Evolutionary conservation across 2,888 invertebrate genomes (phyloP).

Genomic region (Barypeithes pellucidus): DNA sequence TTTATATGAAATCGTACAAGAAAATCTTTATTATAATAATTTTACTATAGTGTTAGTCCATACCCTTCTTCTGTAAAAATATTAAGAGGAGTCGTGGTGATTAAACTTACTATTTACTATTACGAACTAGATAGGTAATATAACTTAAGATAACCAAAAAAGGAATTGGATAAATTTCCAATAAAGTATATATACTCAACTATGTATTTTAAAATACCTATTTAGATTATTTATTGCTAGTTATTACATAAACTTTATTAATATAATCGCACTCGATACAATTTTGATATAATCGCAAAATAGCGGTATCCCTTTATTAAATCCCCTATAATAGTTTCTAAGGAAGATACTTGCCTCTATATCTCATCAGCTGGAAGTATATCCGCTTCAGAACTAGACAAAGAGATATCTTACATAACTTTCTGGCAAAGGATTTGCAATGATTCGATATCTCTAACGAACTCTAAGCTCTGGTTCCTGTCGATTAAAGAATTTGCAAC

Average conservation of each 20-base stretch:
- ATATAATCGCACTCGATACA: background rate
- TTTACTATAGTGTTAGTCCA: too few relatives aligned
- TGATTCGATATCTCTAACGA: constrained; percentile 47
- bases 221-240: too few relatives aligned
- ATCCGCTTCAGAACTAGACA: constrained; percentile 38
- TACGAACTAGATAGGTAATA: too few relatives aligned
- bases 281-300: background rate
- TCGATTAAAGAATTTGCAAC: constrained; percentile 44
- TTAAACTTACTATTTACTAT: too few relatives aligned
- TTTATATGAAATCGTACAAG: too few relatives aligned
- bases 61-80: too few relatives aligned
- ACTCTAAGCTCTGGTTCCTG: constrained; percentile 33
- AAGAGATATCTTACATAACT: constrained; percentile 40
- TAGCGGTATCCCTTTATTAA: constrained; percentile 3
- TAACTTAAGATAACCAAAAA: too few relatives aligned
- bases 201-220: too few relatives aligned
- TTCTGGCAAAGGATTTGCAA: constrained; percentile 34
- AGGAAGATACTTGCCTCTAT: constrained; percentile 23
- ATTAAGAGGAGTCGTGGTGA: too few relatives aligned
- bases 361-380: constrained; percentile 41
- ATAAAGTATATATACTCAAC: too few relatives aligned
- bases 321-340: constrained; percentile 12
- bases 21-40: too few relatives aligned
- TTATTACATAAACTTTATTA: background rate
- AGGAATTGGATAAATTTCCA: too few relatives aligned